These are phyloP conservation scores for Tuberolachnus salignus DNA, from an alignment of 2,888 invertebrate genomes.

Conservation along the genomic window DNA sequence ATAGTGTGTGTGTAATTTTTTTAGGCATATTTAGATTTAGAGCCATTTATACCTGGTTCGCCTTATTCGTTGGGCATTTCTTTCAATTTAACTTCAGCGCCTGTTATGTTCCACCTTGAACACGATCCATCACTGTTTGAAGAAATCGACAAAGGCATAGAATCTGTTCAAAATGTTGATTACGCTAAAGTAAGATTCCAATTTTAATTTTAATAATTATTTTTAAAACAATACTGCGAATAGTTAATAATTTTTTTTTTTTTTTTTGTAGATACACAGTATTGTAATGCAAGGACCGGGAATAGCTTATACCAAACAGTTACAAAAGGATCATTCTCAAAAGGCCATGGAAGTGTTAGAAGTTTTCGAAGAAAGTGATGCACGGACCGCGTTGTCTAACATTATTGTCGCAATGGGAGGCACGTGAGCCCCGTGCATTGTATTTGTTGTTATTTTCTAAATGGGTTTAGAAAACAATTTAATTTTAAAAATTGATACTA, in stretches of 20 bases:
- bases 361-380: slow-evolving; percentile 80
- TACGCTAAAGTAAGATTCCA: slow-evolving; percentile 64
- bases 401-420: slow-evolving; percentile 83
- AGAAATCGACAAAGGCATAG: slow-evolving; percentile 73
- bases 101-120: slow-evolving; percentile 81
- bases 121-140: slow-evolving; percentile 73
- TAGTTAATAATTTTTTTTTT: no score
- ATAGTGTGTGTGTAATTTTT: slow-evolving; percentile 8
- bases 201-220: no score
- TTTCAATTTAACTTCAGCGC: slow-evolving; percentile 80
- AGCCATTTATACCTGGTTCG: slow-evolving; percentile 68
- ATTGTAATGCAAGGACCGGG: slow-evolving; percentile 74
- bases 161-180: slow-evolving; percentile 72
- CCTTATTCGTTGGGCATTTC: slow-evolving; percentile 65
- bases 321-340: slow-evolving; percentile 77
- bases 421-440: slow-evolving; percentile 2
- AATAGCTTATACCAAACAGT: slow-evolving; percentile 73
- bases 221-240: no score
- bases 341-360: slow-evolving; percentile 77
- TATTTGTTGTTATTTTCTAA: slow-evolving; percentile 24
- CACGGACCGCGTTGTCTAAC: slow-evolving; percentile 81
- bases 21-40: slow-evolving; percentile 72
- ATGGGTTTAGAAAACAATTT: background rate
- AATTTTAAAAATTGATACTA: slow-evolving; percentile 24
- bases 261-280: slow-evolving; percentile 64